Evolutionary conservation across 2,888 invertebrate genomes (phyloP).

Genomic region (Dynastes grantii): DNA sequence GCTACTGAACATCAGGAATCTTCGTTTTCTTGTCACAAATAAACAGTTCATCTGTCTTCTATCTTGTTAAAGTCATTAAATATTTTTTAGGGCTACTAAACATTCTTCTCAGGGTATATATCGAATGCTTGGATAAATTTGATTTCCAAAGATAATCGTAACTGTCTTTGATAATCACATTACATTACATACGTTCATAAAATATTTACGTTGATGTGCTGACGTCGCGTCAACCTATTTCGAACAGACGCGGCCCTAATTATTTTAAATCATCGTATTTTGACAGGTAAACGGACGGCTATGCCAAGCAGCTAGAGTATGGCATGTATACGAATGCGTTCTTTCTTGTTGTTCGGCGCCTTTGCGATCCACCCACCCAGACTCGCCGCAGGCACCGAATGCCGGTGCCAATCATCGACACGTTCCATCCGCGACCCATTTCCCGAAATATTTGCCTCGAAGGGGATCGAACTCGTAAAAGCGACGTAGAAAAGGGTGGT

Average conservation of each 20-base stretch:
- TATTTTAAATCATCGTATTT: background rate
- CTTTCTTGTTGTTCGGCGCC: conserved; percentile 46
- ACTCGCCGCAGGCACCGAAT: conserved; percentile 54
- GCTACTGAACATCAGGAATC: too few species aligned
- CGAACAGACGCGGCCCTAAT: background rate
- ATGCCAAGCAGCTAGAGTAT: background rate
- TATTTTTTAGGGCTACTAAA: too few species aligned
- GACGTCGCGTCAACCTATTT: background rate
- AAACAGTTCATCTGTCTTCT: background rate
- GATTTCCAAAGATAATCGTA: background rate
- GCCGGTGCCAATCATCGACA: conserved; percentile 54
- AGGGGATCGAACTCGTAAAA: background rate
- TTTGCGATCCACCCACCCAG: conserved; percentile 57
- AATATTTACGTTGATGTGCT: background rate
- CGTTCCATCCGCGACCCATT: conserved; percentile 35
- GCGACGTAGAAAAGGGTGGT: background rate
- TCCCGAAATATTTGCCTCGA: conserved; percentile 24
- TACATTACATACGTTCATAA: background rate
- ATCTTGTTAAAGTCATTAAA: too few species aligned
- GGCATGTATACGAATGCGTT: too few species aligned
- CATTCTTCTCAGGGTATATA: too few species aligned
- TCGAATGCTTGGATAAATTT: background rate
- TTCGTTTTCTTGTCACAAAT: background rate
- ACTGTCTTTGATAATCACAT: background rate
- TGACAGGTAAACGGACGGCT: background rate